These are phyloP conservation scores for Phengaris alcon DNA, from an alignment of 2,888 invertebrate species.

Conservation along the genomic window DNA sequence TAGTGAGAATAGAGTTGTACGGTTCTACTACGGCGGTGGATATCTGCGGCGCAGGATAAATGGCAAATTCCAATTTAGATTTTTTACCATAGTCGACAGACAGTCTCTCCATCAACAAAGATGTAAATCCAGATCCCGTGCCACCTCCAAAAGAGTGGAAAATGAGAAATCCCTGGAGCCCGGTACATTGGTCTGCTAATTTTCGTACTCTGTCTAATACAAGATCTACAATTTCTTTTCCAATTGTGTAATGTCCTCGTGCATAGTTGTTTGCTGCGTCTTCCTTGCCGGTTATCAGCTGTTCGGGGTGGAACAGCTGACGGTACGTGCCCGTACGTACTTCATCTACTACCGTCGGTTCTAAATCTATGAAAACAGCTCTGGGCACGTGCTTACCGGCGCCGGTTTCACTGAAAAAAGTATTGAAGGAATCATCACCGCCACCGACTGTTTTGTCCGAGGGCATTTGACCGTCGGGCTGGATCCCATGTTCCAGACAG, in stretches of 20 bases:
- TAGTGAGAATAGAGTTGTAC: constrained; percentile 96
- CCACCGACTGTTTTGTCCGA: constrained; percentile 89
- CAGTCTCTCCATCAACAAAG: constrained; percentile 95
- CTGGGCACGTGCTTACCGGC: constrained; percentile 97
- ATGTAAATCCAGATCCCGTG: constrained; percentile 96
- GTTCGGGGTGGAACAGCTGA: constrained; percentile 97
- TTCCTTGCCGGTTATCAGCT: constrained; percentile 96
- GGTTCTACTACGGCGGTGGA: constrained; percentile 95
- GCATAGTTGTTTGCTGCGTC: constrained; percentile 99
- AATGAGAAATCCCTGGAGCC: constrained; percentile 93
- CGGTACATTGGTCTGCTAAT: constrained; percentile 93
- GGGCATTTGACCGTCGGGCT: constrained; percentile 92
- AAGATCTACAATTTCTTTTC: constrained; percentile 94
- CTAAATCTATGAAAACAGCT: constrained; percentile 95
- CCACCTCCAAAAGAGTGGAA: constrained; percentile 97
- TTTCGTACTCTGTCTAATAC: constrained; percentile 92
- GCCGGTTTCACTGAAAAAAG: constrained; percentile 95
- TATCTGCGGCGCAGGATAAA: constrained; percentile 95
- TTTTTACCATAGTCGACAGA: constrained; percentile 97
- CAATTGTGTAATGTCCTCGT: constrained; percentile 97
- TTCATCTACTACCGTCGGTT: constrained; percentile 97
- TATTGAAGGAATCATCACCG: constrained; percentile 96
- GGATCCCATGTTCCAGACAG: constrained; percentile 89
- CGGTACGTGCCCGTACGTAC: constrained; percentile 96
- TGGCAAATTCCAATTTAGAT: constrained; percentile 95